Conservation (phyloP, 2,888 invertebrate species). For the Epirrhoe alternata region DNA sequence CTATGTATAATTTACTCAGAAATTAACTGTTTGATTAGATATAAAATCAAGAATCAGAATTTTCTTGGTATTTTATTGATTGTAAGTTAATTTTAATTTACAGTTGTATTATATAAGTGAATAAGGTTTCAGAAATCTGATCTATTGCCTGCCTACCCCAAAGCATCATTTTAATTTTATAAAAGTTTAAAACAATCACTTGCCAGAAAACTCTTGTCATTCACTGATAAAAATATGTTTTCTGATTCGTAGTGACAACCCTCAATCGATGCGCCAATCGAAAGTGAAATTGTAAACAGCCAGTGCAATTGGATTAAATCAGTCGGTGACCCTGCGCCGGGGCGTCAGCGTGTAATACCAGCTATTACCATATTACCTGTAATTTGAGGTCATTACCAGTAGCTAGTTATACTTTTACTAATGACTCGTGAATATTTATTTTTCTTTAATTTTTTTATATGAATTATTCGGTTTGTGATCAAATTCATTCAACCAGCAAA, state of each 20-base stretch:
- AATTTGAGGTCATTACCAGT: slow-evolving; percentile 20
- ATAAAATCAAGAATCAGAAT: too few species aligned
- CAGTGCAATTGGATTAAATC: slow-evolving; percentile 34
- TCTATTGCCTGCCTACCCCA: too few species aligned
- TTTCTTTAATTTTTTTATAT: neutral
- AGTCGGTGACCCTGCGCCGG: slow-evolving; percentile 33
- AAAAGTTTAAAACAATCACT: too few species aligned
- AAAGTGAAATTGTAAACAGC: slow-evolving; percentile 36
- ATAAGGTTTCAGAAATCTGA: too few species aligned
- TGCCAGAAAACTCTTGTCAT: too few species aligned
- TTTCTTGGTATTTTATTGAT: too few species aligned
- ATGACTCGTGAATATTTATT: neutral
- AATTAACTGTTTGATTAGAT: too few species aligned
- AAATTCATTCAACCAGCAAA: neutral
- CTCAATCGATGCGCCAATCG: slow-evolving; percentile 28
- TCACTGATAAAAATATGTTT: neutral
- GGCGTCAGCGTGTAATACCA: slow-evolving; percentile 11
- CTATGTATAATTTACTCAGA: too few species aligned
- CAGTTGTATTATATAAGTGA: too few species aligned
- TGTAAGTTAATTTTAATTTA: too few species aligned
- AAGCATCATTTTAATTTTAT: too few species aligned
- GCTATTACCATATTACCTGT: slow-evolving; percentile 21
- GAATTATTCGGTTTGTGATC: too few species aligned
- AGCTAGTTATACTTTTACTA: neutral
- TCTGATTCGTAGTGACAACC: slow-evolving; percentile 6